These are phyloP conservation scores for Syndactyla subalaris DNA, from an alignment of 2,797 vertebrate species.

Conservation along the genomic window DNA sequence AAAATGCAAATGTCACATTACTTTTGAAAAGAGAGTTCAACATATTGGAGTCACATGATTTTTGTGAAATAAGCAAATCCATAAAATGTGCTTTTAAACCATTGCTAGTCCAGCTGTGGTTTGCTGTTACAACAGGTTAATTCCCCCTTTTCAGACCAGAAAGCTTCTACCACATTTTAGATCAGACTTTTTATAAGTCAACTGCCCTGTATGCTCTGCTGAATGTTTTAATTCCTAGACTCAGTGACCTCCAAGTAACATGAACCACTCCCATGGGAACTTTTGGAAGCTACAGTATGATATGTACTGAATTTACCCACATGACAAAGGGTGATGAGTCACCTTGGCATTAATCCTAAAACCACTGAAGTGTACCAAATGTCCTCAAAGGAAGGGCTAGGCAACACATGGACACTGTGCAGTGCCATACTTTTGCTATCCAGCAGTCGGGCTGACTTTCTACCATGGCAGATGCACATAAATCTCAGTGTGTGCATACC, in stretches of 20 bases:
- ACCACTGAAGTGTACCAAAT: not conserved
- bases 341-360: not conserved
- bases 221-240: not conserved
- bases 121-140: not conserved
- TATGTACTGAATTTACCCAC: not conserved
- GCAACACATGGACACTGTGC: rapidly evolving
- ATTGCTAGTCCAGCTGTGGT: not conserved
- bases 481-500: not conserved
- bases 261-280: not conserved
- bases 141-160: not conserved
- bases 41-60: not conserved
- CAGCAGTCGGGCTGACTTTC: not conserved
- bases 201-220: not conserved
- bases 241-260: not conserved
- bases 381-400: not conserved
- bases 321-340: not conserved
- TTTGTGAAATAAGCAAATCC: not conserved
- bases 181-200: not conserved
- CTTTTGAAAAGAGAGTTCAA: not conserved
- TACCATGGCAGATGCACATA: rapidly evolving
- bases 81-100: not conserved
- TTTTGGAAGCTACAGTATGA: rapidly evolving
- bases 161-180: not conserved
- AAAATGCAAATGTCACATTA: not conserved
- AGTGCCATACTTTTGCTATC: not conserved